Base-by-base conservation (phyloP, 2,797 vertebrate genomes). In the Remorina albescens region DNA sequence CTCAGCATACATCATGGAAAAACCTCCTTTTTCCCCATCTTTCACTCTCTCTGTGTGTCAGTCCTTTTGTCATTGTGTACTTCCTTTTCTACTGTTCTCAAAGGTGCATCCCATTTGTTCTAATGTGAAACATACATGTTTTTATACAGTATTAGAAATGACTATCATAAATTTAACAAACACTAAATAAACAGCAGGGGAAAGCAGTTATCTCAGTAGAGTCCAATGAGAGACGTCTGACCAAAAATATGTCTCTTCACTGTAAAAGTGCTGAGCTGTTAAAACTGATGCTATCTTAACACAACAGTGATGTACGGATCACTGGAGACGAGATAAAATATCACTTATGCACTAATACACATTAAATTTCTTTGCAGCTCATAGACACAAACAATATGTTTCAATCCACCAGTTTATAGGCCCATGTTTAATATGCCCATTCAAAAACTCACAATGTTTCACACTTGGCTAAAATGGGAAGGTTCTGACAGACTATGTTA, bases 151-250 rank as follows among this genome's bases (percentile, higher is more conserved):
- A 90, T 93, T 89, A 89, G 89, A 92, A 80, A 82, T 5, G 39
- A 85, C 83, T 80, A 88, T 91, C 91, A 88, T 92, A 93, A 95
- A 93, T 90, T 91, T 93, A 90, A 92, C 84, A 90, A 92, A 91
- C 86, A 92, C 86, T 89, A 92, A 92, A 90, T 87, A 93, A 92
- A 92, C 81, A 87, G 86, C 70, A 65, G 92, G 93, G 93, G 91
- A 94, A 89, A 89, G 75, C 86, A 44, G 84, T 55, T n/a, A 78
- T 71, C 74, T 74, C 74, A n/a, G 65, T 58, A 53, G 63, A 71
- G 46, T 53, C 64, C 66, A 69, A 71, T 28, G 59, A 60, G 74
- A 72, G 57, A 26, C 30, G 19, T 47, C 8, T 53, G 64, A 68
- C 23, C 58, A 62, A 50, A 57, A 41, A 46, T 56, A 9, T 19